Evolutionary conservation across 1,140 invertebrate species (phyloP), one percentile per base, ranked within the genome.

Genomic region (Mactra quadrangularis): DNA sequence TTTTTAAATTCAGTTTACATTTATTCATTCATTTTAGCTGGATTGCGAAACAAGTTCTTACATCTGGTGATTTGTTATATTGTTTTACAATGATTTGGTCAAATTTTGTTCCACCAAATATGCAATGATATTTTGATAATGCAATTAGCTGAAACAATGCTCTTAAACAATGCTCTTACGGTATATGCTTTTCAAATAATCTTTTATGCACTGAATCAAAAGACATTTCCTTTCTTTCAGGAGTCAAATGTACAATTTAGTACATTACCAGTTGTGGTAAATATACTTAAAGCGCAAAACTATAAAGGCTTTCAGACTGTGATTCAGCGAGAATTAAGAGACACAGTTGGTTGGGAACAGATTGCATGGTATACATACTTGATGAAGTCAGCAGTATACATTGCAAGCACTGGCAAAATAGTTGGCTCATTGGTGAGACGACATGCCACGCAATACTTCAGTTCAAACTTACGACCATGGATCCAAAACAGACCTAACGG

Each of bases 311-410:
- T 82, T 29, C 33, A 33, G 27, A 41, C n/a, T 15, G 50, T 74
- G 13, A 27, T 82, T 19, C 33, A 47, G 19, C 70, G 50, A 7
- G 79, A 82, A 45, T 38, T 82, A 15, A 29, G 55, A 9, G 52
- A 74, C 27, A 82, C 68, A 13, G 35, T 74, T 2, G 79, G 79
- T 15, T 82, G 79, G 79, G 79, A 82, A 62, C 79, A 82, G 66
- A 66, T 81, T n/a, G 79, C 79, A n/a, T 82, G 79, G 79, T 82
- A 82, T 22, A 82, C 79, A 7, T 82, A 82, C 59, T 55, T 82
- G 17, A 72, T 75, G 45, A 71, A 33, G 31, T 22, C 79, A 2
- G 55, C 79, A 4, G 60, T 82, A 33, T 31, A 38, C 33, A 22
- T 74, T 9, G 79, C 60, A 17, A 29, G 35, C 15, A 27, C 55